phyloP scores from a whole-genome alignment of 2,797 vertebrate species.

The Hyperoplus immaculatus region DNA sequence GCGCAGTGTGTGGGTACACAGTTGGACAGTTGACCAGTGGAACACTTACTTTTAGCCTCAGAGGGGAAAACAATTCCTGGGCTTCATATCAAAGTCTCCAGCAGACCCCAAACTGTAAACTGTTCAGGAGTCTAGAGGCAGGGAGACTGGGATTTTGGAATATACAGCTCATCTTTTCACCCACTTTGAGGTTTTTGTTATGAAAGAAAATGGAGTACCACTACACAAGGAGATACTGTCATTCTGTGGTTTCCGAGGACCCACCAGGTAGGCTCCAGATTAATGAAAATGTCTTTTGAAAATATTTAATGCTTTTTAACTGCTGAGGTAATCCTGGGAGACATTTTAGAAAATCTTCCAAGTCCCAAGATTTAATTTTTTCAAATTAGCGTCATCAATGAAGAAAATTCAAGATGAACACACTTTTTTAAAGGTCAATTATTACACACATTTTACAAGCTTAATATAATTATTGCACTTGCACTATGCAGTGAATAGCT shows the following conservation, averaged over 20 bases:
- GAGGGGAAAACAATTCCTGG: constrained; percentile 10
- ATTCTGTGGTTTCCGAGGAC: constrained; percentile 37
- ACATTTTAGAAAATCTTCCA: neutral
- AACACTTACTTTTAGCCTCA: constrained; percentile 22
- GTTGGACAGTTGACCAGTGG: constrained; percentile 30
- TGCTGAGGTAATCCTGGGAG: neutral
- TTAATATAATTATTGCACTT: neutral
- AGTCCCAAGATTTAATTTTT: too few relatives aligned
- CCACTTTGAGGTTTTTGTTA: constrained; percentile 21
- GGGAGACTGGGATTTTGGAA: constrained; percentile 25
- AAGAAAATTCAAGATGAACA: neutral
- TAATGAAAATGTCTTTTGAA: neutral
- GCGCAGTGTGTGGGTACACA: constrained; percentile 21
- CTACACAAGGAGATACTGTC: constrained; percentile 45
- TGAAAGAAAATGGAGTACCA: constrained; percentile 67
- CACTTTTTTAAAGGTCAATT: neutral
- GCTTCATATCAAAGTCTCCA: neutral
- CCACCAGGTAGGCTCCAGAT: constrained; percentile 60
- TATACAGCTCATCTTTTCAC: constrained; percentile 3
- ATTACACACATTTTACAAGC: neutral
- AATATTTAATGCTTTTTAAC: neutral
- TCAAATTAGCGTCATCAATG: too few relatives aligned
- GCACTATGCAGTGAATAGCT: neutral
- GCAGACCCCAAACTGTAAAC: neutral
- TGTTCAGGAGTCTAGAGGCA: constrained; percentile 6